Conservation (phyloP, 2,888 invertebrate genomes). For the Dermolepida albohirtum region DNA sequence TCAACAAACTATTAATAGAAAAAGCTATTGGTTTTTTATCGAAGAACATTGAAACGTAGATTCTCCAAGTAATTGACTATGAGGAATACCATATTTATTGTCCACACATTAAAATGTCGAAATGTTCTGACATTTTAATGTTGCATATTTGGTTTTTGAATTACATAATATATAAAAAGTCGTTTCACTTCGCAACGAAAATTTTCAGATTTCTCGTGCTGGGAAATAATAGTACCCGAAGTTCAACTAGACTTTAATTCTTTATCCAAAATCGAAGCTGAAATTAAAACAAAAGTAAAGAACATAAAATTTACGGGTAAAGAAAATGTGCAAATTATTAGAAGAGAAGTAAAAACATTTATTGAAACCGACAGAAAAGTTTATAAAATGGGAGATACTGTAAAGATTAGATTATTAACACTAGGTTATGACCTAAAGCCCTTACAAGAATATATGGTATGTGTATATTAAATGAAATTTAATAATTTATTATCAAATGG, state of each 20-base stretch:
- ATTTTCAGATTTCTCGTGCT: slow-evolving; percentile 7
- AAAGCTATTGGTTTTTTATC: no score
- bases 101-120: no score
- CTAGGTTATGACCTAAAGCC: slow-evolving; percentile 68
- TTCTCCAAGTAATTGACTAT: no score
- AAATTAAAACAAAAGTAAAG: not conserved
- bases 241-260: not conserved
- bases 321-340: not conserved
- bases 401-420: slow-evolving; percentile 67
- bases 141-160: no score
- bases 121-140: no score
- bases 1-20: no score
- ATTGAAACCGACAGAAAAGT: slow-evolving; percentile 69
- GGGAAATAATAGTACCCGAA: not conserved
- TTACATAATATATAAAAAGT: no score
- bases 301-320: not conserved
- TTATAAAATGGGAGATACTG: slow-evolving; percentile 70
- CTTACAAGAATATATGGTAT: slow-evolving; percentile 52
- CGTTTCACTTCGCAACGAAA: no score
- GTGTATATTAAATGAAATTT: not conserved
- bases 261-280: not conserved
- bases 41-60: no score
- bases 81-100: no score
- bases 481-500: not conserved
- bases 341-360: not conserved